Evolutionary conservation across 2,113 vertebrate species (phyloP).

Genomic region (Perca schrenkii): DNA sequence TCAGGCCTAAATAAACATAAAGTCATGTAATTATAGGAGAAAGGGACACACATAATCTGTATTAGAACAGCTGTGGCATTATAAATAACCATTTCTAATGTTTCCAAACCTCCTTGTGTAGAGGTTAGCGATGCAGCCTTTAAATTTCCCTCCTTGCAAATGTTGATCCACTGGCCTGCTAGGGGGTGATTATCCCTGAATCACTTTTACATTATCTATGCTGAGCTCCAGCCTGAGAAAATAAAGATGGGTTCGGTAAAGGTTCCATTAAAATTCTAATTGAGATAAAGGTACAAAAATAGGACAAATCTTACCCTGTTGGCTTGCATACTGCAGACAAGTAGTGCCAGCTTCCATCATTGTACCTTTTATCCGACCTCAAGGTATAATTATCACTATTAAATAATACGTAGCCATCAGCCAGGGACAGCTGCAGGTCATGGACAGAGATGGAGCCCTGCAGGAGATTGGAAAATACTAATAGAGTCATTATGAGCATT

Average conservation of each 20-base stretch:
- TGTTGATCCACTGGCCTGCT: background rate
- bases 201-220: conserved; percentile 64
- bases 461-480: background rate
- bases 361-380: conserved; percentile 81
- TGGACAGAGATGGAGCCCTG: conserved; percentile 32
- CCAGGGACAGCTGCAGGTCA: conserved; percentile 83
- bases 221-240: conserved; percentile 67
- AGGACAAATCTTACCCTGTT: conserved; percentile 77
- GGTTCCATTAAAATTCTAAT: background rate
- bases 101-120: conserved; percentile 86
- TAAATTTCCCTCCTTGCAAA: conserved; percentile 76
- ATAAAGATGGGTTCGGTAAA: conserved; percentile 16
- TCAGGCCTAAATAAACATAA: conserved; percentile 39
- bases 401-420: conserved; percentile 81
- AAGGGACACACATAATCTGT: background rate
- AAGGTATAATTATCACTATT: conserved; percentile 73
- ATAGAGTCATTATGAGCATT: background rate
- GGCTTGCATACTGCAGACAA: conserved; percentile 80
- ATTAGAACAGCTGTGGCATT: background rate
- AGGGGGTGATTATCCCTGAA: background rate
- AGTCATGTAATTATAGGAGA: background rate
- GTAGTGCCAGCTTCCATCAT: conserved; percentile 88
- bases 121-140: conserved; percentile 88
- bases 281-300: background rate
- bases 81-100: background rate